phyloP scores from a whole-genome alignment of 2,888 invertebrate genomes.

The Pteria penguin region DNA sequence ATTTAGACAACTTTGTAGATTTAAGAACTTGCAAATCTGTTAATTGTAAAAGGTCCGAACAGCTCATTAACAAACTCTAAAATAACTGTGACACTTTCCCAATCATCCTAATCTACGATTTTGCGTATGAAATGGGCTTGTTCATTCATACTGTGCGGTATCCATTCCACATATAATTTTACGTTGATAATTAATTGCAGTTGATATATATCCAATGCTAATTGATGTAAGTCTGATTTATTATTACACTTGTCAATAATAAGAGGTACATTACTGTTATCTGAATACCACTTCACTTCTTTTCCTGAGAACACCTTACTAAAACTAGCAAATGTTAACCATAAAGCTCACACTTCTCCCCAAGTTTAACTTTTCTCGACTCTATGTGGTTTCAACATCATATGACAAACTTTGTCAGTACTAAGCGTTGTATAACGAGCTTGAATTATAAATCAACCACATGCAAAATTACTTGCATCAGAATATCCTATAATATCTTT shows the following conservation, averaged over 20 bases:
- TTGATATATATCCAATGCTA: background rate
- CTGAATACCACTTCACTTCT: background rate
- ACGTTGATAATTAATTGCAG: background rate
- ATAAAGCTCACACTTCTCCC: background rate
- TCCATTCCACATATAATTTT: background rate
- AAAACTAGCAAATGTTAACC: background rate
- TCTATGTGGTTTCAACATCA: too few species aligned
- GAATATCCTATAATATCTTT: too few species aligned
- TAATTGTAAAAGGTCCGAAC: background rate
- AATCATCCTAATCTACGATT: background rate
- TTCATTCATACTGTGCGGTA: background rate
- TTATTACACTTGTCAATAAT: background rate
- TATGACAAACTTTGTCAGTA: too few species aligned
- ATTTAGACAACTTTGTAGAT: background rate
- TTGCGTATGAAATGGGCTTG: background rate
- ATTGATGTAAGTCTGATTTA: background rate
- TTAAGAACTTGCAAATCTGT: background rate
- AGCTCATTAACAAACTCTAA: background rate
- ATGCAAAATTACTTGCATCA: too few species aligned
- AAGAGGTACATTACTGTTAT: background rate
- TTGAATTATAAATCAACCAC: too few species aligned
- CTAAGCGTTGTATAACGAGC: too few species aligned
- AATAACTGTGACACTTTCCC: background rate
- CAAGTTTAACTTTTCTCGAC: background rate
- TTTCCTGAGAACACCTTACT: background rate